Conservation (phyloP, 2,797 vertebrate genomes). For the Aplochiton taeniatus region DNA sequence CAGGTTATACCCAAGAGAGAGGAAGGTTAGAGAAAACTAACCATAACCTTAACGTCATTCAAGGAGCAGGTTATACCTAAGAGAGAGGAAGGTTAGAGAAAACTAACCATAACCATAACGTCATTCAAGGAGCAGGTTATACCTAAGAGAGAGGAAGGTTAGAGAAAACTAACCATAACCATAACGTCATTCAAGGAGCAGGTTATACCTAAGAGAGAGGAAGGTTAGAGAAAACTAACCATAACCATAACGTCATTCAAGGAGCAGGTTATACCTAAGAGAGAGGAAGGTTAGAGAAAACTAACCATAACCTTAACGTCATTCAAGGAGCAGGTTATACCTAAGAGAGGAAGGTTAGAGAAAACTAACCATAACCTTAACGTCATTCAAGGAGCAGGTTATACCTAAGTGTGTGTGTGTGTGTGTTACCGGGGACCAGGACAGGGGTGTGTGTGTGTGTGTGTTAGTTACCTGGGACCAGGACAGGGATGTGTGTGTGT, state of each 20-base stretch:
- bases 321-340: constrained; percentile 97
- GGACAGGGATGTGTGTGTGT: background rate
- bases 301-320: constrained; percentile 53
- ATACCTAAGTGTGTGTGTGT: too few relatives aligned
- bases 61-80: constrained; percentile 98
- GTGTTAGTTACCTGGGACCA: background rate
- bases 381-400: too few relatives aligned
- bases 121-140: constrained; percentile 99
- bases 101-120: too few relatives aligned
- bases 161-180: too few relatives aligned
- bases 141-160: constrained; percentile 72
- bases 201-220: constrained; percentile 85
- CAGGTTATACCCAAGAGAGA: constrained; percentile 91
- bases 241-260: constrained; percentile 79
- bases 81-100: background rate
- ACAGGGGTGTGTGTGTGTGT: constrained; percentile 77
- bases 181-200: constrained; percentile 90
- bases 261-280: constrained; percentile 96
- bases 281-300: background rate
- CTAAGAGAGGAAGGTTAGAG: constrained; percentile 66
- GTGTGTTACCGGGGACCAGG: constrained; percentile 45
- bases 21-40: too few relatives aligned
- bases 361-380: too few relatives aligned
- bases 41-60: constrained; percentile 73
- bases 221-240: too few relatives aligned